Conservation (phyloP, 2,113 vertebrate genomes). For the Orthonyx spaldingii region DNA sequence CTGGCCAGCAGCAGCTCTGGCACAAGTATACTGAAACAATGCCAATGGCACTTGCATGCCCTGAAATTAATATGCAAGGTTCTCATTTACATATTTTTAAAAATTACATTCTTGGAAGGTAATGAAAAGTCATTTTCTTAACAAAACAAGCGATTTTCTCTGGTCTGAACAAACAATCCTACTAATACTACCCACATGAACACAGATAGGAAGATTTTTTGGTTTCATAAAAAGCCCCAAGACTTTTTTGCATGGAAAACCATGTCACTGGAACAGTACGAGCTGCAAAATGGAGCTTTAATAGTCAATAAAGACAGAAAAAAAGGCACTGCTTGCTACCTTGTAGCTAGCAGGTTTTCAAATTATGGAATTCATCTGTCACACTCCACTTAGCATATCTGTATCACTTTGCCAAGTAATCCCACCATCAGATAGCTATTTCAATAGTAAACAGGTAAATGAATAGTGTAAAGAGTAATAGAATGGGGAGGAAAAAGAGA, state of each 20-base stretch:
- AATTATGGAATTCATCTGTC: slow-evolving; percentile 67
- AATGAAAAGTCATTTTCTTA: slow-evolving; percentile 2
- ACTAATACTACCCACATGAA: background rate
- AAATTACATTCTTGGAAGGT: background rate
- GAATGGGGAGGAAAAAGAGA: background rate
- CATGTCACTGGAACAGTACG: background rate
- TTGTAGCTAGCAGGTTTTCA: slow-evolving; percentile 51
- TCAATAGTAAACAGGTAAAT: slow-evolving; percentile 61
- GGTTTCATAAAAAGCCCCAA: background rate
- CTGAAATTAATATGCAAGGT: background rate
- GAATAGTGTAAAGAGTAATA: slow-evolving; percentile 27
- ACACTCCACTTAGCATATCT: slow-evolving; percentile 56
- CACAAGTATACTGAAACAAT: background rate
- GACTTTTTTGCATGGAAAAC: background rate
- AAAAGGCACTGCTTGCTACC: slow-evolving; percentile 22
- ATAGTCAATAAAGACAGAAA: slow-evolving; percentile 56
- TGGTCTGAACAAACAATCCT: background rate
- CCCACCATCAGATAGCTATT: slow-evolving; percentile 40
- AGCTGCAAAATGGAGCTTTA: slow-evolving; percentile 36
- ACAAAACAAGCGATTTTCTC: background rate
- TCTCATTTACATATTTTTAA: background rate
- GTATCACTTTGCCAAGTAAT: slow-evolving; percentile 40
- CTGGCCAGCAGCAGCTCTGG: background rate
- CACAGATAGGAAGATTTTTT: background rate
- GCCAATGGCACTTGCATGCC: background rate